phyloP scores from a whole-genome alignment of 2,113 vertebrate species.

The Sinosuthora webbiana region DNA sequence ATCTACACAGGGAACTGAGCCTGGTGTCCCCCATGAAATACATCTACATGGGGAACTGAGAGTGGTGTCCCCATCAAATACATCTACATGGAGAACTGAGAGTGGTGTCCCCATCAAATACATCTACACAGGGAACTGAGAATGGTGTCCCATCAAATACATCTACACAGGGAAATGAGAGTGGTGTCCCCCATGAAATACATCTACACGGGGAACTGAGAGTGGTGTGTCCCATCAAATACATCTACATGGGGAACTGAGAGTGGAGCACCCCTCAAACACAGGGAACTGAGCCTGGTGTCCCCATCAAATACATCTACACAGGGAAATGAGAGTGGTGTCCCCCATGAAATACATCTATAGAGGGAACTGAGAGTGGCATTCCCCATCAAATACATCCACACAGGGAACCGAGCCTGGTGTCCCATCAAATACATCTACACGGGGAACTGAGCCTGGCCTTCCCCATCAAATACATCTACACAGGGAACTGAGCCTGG shows the following conservation, averaged over 20 bases:
- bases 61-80: rapidly evolving
- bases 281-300: not conserved
- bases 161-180: too few species aligned
- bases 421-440: not conserved
- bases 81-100: not conserved
- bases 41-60: not conserved
- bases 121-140: not conserved
- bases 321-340: not conserved
- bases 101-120: not conserved
- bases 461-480: too few species aligned
- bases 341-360: slow-evolving; percentile 26
- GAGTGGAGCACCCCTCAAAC: not conserved
- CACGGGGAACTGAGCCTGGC: too few species aligned
- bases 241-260: too few species aligned
- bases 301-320: not conserved
- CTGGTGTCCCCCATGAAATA: rapidly evolving
- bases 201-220: too few species aligned
- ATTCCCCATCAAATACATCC: not conserved
- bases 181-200: too few species aligned
- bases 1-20: rapidly evolving
- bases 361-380: not conserved
- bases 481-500: too few species aligned
- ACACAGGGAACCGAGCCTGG: too few species aligned
- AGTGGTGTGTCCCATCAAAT: too few species aligned
- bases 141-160: too few species aligned